Percentiles rank a stretch among this genome's conserved stretches.
Conservation (phyloP, 2,888 invertebrate genomes). For the Drosophila acutilabella region DNA sequence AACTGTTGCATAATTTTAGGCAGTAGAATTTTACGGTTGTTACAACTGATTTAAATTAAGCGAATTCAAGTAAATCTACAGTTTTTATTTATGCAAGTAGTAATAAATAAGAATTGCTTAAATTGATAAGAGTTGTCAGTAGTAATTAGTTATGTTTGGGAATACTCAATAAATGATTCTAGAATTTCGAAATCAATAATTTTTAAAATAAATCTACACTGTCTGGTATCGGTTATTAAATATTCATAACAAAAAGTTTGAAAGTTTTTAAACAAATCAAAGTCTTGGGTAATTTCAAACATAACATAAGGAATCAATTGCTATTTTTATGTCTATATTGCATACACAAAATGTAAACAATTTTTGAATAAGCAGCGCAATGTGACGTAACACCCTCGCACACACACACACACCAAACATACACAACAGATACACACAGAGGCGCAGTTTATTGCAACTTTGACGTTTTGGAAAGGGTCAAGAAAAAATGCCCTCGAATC, state of each 20-base stretch:
- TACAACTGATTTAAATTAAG: not conserved
- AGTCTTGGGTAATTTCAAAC: conserved; percentile 12
- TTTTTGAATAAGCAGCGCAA: conserved; percentile 11
- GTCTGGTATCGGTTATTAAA: not conserved
- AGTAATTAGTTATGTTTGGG: not conserved
- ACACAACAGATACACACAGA: not conserved
- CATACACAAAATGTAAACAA: conserved; percentile 39
- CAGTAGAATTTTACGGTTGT: not conserved
- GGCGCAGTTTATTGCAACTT: conserved; percentile 25
- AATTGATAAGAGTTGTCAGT: not conserved
- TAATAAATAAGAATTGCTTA: not conserved
- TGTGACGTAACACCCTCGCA: conserved; percentile 29
- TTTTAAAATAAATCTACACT: no score
- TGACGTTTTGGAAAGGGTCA: conserved; percentile 18
- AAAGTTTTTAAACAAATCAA: not conserved
- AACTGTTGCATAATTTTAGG: conserved; percentile 35
- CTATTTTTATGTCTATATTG: conserved; percentile 3
- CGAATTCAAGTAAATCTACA: not conserved
- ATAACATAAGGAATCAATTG: conserved; percentile 4
- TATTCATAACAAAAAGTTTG: not conserved
- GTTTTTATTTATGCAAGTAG: no score
- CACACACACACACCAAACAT: conserved; percentile 1
- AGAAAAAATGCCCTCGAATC: conserved; percentile 21
- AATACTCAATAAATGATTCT: not conserved
- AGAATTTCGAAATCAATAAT: no score